Percentiles rank a stretch among this genome's conserved stretches.
Conservation (phyloP, 1,140 invertebrate genomes). For the Drosophila nikananu region DNA sequence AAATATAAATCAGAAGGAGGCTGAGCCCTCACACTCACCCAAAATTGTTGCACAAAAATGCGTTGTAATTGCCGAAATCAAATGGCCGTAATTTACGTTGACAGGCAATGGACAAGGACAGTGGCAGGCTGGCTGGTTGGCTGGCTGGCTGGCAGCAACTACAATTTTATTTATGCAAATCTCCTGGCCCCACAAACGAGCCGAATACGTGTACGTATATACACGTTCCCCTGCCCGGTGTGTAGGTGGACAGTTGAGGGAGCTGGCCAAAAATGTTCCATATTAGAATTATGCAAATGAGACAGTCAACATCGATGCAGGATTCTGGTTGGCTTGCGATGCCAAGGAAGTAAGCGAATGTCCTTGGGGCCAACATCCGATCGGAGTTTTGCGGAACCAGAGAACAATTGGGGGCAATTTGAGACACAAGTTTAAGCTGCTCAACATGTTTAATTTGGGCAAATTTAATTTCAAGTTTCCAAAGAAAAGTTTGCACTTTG, state of each 20-base stretch:
- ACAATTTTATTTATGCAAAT: slow-evolving; percentile 80
- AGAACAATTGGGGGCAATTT: slow-evolving; percentile 38
- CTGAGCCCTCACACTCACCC: slow-evolving; percentile 9
- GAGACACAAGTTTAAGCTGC: slow-evolving; percentile 37
- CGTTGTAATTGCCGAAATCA: slow-evolving; percentile 82
- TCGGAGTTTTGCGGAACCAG: slow-evolving; percentile 33
- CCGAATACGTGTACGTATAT: slow-evolving; percentile 10
- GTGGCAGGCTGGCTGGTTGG: slow-evolving; percentile 44
- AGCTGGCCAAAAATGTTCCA: slow-evolving; percentile 73
- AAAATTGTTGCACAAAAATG: slow-evolving; percentile 81
- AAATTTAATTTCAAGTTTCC: slow-evolving; percentile 37
- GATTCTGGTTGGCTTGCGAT: slow-evolving; percentile 15
- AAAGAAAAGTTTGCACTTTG: slow-evolving; percentile 16
- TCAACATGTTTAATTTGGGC: slow-evolving; percentile 33
- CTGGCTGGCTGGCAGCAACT: slow-evolving; percentile 56
- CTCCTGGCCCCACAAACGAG: slow-evolving; percentile 33
- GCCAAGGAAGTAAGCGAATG: slow-evolving; percentile 5
- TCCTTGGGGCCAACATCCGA: slow-evolving; percentile 43
- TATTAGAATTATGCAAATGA: slow-evolving; percentile 84
- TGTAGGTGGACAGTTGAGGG: slow-evolving; percentile 54
- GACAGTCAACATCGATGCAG: slow-evolving; percentile 41
- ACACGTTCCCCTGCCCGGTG: not conserved
- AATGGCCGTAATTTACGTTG: slow-evolving; percentile 79
- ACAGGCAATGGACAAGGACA: slow-evolving; percentile 55
- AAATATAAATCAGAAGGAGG: slow-evolving; percentile 48